phyloP scores from a whole-genome alignment of 2,113 vertebrate species.

The Psophia crepitans region DNA sequence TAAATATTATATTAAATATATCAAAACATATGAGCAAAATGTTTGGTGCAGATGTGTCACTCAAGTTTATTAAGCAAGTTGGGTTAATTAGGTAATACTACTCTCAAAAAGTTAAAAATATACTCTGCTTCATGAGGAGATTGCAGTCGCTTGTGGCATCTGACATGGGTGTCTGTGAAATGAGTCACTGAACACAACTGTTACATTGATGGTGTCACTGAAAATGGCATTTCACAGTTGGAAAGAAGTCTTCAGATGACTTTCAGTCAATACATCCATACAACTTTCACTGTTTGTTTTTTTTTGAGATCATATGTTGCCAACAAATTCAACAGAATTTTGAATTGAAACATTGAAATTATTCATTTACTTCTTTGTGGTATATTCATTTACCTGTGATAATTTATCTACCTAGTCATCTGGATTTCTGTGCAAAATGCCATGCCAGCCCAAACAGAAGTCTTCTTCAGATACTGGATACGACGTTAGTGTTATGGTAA shows the following conservation, averaged over 20 bases:
- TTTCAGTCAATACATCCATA: background rate
- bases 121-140: background rate
- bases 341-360: background rate
- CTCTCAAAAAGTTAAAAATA: background rate
- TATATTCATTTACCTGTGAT: background rate
- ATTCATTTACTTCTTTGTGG: background rate
- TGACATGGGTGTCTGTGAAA: background rate
- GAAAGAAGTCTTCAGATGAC: background rate
- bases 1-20: background rate
- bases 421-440: background rate
- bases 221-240: constrained; percentile 8
- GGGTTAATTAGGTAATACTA: background rate
- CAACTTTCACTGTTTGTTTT: background rate
- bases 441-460: background rate
- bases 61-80: background rate
- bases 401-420: background rate
- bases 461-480: background rate
- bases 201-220: background rate
- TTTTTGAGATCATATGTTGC: background rate
- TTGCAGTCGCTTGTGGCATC: background rate
- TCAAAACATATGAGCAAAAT: background rate
- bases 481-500: background rate
- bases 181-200: background rate
- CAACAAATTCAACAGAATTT: background rate
- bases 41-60: background rate